phyloP scores from a whole-genome alignment of 1,140 invertebrate species.

The Drosophila asahinai region DNA sequence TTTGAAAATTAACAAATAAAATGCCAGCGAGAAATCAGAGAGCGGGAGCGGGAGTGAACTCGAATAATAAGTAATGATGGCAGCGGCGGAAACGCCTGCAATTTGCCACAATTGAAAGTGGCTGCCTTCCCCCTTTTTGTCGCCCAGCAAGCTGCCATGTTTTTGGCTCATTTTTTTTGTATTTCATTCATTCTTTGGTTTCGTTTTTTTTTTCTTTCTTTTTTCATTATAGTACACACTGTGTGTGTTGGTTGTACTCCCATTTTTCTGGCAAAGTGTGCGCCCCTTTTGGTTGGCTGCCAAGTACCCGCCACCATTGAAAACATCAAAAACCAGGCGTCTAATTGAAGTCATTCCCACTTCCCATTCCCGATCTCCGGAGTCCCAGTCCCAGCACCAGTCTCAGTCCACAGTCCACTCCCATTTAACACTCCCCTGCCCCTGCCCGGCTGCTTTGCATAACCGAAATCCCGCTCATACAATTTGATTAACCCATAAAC shows the following conservation, averaged over 20 bases:
- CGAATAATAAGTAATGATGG: slow-evolving; percentile 72
- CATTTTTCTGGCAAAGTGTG: slow-evolving; percentile 44
- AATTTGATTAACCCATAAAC: slow-evolving; percentile 78
- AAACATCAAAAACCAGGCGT: slow-evolving; percentile 60
- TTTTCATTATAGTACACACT: slow-evolving; percentile 25
- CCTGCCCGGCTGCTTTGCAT: slow-evolving; percentile 63
- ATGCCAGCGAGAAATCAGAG: slow-evolving; percentile 43
- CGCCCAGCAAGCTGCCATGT: slow-evolving; percentile 61
- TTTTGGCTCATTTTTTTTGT: slow-evolving; percentile 35
- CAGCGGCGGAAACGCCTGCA: slow-evolving; percentile 79
- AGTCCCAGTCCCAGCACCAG: neutral
- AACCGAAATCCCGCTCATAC: slow-evolving; percentile 60
- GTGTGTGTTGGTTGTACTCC: slow-evolving; percentile 16
- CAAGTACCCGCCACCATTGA: slow-evolving; percentile 55
- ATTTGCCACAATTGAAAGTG: slow-evolving; percentile 82
- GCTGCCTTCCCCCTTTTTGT: slow-evolving; percentile 56
- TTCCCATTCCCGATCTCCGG: slow-evolving; percentile 6
- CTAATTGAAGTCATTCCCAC: slow-evolving; percentile 72
- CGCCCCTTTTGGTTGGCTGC: slow-evolving; percentile 78
- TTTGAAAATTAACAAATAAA: slow-evolving; percentile 83
- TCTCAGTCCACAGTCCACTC: slow-evolving; percentile 8
- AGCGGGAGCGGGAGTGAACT: slow-evolving; percentile 10
- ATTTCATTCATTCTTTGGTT: slow-evolving; percentile 31
- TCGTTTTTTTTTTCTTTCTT: slow-evolving; percentile 2
- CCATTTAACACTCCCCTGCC: slow-evolving; percentile 28